These are phyloP conservation scores for Arenaria interpres DNA, from an alignment of 2,113 vertebrate species.

Conservation along the genomic window DNA sequence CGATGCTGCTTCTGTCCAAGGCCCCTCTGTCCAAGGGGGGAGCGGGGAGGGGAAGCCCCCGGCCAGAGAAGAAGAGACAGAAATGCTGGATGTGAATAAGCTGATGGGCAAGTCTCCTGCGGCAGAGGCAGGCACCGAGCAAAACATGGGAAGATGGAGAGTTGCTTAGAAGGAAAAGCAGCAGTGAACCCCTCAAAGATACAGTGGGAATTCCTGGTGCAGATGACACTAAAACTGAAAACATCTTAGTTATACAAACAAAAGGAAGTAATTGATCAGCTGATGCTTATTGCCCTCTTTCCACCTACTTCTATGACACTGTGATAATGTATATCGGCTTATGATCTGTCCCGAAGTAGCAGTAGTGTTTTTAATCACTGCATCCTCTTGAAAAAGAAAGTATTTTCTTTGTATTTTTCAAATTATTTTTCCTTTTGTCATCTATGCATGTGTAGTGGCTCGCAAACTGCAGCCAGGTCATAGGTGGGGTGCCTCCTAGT, in stretches of 20 bases:
- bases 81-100: background rate
- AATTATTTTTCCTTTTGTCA: background rate
- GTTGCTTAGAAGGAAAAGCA: background rate
- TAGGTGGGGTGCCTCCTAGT: background rate
- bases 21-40: background rate
- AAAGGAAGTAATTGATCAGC: background rate
- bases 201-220: background rate
- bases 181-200: background rate
- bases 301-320: background rate
- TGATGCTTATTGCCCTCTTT: background rate
- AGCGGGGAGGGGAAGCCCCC: background rate
- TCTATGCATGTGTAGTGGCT: background rate
- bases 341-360: background rate
- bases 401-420: background rate
- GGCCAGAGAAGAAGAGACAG: accelerated
- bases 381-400: background rate
- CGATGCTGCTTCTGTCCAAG: background rate
- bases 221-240: background rate
- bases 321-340: background rate
- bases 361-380: background rate
- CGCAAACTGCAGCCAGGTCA: background rate
- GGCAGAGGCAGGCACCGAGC: background rate
- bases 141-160: background rate
- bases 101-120: too few relatives aligned
- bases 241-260: background rate